Conservation (phyloP, 2,797 vertebrate genomes). For the Sebastes umbrosus region DNA sequence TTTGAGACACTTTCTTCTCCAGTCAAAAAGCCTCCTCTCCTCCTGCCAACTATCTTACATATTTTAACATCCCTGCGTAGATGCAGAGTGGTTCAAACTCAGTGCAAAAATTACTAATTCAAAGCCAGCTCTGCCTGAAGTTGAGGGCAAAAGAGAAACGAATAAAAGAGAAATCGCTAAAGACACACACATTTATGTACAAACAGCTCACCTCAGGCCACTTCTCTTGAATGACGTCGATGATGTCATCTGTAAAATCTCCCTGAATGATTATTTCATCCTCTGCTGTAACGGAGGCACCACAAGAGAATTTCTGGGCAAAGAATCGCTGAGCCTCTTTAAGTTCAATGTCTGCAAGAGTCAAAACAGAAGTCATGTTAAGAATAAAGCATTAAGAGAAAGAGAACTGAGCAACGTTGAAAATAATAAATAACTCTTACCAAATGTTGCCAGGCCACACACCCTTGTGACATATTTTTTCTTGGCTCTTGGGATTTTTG, state of each 20-base stretch:
- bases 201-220: constrained; percentile 91
- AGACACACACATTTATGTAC: neutral
- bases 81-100: neutral
- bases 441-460: constrained; percentile 95
- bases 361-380: neutral
- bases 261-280: constrained; percentile 99
- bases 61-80: neutral
- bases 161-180: neutral
- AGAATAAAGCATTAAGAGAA: neutral
- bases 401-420: rapidly evolving
- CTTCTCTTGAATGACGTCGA: constrained; percentile 98
- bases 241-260: constrained; percentile 99
- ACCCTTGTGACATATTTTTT: constrained; percentile 99
- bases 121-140: neutral
- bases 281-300: constrained; percentile 96
- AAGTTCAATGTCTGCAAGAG: constrained; percentile 91
- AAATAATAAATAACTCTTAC: constrained; percentile 76
- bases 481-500: constrained; percentile 98
- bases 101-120: neutral
- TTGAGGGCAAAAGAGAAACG: neutral
- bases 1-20: neutral
- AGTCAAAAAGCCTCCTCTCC: neutral
- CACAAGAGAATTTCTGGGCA: constrained; percentile 99
- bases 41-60: neutral
- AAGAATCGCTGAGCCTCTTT: constrained; percentile 99